These are phyloP conservation scores for Philhelius pedissequus DNA, from an alignment of 2,888 invertebrate genomes.

Conservation along the genomic window DNA sequence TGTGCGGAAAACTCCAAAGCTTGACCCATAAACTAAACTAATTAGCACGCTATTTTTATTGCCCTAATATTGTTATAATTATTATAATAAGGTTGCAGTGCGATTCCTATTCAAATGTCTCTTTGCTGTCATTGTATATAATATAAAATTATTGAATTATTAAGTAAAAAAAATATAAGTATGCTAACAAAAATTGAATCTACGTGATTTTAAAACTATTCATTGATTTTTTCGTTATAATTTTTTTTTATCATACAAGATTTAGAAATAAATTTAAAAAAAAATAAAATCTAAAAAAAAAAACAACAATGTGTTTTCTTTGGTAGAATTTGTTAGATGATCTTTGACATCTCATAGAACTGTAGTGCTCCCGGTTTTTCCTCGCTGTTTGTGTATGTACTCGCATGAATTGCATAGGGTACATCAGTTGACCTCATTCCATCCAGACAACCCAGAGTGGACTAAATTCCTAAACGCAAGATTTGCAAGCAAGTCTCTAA, in stretches of 20 bases:
- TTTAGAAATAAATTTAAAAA: conserved; percentile 6
- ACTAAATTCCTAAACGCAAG: too few species aligned
- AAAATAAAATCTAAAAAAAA: neutral
- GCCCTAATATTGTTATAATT: neutral
- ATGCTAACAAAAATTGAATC: neutral
- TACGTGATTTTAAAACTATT: neutral
- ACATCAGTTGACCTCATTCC: too few species aligned
- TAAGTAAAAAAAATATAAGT: conserved; percentile 1
- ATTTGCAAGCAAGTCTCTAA: too few species aligned
- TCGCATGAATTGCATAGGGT: too few species aligned
- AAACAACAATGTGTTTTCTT: neutral
- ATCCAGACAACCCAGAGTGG: too few species aligned
- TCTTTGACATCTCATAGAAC: too few species aligned
- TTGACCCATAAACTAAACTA: conserved; percentile 52
- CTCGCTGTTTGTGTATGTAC: too few species aligned
- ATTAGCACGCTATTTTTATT: neutral
- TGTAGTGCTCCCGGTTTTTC: too few species aligned
- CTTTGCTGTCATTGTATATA: conserved; percentile 47
- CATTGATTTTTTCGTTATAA: neutral
- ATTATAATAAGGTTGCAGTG: conserved; percentile 32
- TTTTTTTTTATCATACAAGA: conserved; percentile 19
- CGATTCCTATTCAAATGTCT: conserved; percentile 43
- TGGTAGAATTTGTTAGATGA: too few species aligned
- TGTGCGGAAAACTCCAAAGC: conserved; percentile 59
- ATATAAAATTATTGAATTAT: conserved; percentile 12